Conservation (phyloP, 2,888 invertebrate species). For the Lithophane socia region DNA sequence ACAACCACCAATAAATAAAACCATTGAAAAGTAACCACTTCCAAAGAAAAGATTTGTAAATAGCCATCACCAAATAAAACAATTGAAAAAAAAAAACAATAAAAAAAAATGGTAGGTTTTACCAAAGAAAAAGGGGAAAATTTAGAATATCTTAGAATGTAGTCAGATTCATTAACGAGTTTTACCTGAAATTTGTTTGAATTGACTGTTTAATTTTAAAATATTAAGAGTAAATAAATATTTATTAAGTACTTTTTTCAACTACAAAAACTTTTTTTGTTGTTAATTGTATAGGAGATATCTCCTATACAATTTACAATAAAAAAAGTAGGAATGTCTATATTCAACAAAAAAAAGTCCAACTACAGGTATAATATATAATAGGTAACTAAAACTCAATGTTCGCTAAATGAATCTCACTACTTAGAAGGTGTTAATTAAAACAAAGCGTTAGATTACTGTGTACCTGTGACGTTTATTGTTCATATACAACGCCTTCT, state of each 20-base stretch:
- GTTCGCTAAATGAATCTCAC: conserved; percentile 59
- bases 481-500: conserved; percentile 57
- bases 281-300: too few relatives aligned
- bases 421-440: conserved; percentile 67
- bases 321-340: not conserved
- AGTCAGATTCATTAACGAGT: conserved; percentile 40
- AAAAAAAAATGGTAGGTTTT: not conserved
- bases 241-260: not conserved
- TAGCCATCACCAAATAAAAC: conserved; percentile 12
- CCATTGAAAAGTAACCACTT: conserved; percentile 32
- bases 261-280: not conserved
- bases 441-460: conserved; percentile 63
- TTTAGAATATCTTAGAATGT: conserved; percentile 7
- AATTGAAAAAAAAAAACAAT: conserved; percentile 2
- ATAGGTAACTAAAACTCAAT: conserved; percentile 17
- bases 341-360: not conserved
- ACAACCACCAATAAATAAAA: conserved; percentile 68
- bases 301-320: not conserved
- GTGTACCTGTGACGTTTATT: conserved; percentile 65
- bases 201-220: not conserved
- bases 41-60: conserved; percentile 38
- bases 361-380: not conserved
- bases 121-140: conserved; percentile 20
- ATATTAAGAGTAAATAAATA: too few relatives aligned
- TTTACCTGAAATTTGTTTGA: not conserved